Evolutionary conservation across 2,888 invertebrate genomes (phyloP), one percentile per base, ranked within the genome.

Genomic region (Argyresthia goedartella): DNA sequence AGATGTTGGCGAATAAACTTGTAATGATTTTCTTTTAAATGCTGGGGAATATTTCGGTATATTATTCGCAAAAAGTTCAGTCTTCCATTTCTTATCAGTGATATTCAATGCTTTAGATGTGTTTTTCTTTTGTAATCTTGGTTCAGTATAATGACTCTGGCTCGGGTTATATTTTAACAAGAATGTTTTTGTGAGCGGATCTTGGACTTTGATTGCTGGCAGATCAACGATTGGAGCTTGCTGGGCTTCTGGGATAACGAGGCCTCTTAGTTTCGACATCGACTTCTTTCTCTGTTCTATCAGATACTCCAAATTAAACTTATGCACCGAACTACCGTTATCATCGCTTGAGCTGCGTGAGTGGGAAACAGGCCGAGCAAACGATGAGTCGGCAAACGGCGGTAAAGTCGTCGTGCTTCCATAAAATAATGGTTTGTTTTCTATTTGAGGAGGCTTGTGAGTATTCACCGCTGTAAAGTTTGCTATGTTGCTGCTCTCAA

Each of bases 1-100:
- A 34, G 84, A 76, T 36, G 73, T 68, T 34, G 85, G 75, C 25
- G 80, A 76, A 66, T 91, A 92, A 1, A 93, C 89, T 61, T 92
- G 89, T 49, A 94, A 77, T 53, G 90, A 91, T 76, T 93, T 93
- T 57, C 93, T 81, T 73, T 93, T 94, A 65, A 94, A 94, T 4
- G 94, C 94, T 13, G 94, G 94, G 1, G 94, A 94, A 81, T 94
- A 94, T 79, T 93, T 94, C 1, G 93, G 93, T 60, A 93, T 77
- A 59, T 89, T 91, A 58, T 79, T 88, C 1, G 81, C 72, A 50
- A 81, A 60, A 49, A 81, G 62, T 60, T 75, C 76, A 6, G 76
- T 69, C 67, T 80, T 85, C 86, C 86, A 86, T 64, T 81, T 81
- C 45, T 67, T 68, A 57, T 86, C 84, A 65, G 71, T 77, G 35